Conservation (phyloP, 1,140 invertebrate species). For the Sminthurinus signatus region DNA sequence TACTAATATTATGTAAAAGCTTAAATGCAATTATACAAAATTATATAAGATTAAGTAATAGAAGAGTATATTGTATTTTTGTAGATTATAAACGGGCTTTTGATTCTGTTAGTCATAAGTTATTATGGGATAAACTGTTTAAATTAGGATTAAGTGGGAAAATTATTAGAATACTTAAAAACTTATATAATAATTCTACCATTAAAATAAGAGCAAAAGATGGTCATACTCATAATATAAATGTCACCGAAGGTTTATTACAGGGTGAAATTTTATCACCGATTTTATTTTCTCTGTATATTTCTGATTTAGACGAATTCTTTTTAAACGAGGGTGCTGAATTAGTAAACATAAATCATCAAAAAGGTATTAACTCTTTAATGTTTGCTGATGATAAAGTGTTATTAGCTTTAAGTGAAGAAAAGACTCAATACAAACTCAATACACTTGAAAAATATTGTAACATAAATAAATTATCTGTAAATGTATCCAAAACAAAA, state of each 20-base stretch:
- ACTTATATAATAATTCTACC: constrained; percentile 6
- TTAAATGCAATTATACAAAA: background rate
- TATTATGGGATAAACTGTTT: constrained; percentile 21
- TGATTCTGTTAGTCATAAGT: constrained; percentile 16
- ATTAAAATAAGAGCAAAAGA: background rate
- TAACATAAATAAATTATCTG: no score
- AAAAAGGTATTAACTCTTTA: background rate
- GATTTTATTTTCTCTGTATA: constrained; percentile 22
- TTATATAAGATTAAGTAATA: background rate
- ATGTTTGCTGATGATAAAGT: constrained; percentile 28
- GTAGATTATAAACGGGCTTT: constrained; percentile 24
- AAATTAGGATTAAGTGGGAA: constrained; percentile 13
- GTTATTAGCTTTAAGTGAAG: background rate
- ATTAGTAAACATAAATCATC: background rate
- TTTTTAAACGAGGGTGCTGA: background rate
- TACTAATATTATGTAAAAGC: no score
- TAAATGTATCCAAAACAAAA: no score
- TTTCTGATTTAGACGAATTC: background rate
- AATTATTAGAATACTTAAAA: constrained; percentile 11
- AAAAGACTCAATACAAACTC: constrained; percentile 21
- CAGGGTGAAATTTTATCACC: constrained; percentile 24
- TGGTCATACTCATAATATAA: background rate
- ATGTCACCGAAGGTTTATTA: constrained; percentile 13
- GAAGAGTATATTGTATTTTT: constrained; percentile 19
- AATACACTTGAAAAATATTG: constrained; percentile 7